These are phyloP conservation scores for Aphidius gifuensis DNA, from an alignment of 1,140 invertebrate genomes.

Conservation along the genomic window DNA sequence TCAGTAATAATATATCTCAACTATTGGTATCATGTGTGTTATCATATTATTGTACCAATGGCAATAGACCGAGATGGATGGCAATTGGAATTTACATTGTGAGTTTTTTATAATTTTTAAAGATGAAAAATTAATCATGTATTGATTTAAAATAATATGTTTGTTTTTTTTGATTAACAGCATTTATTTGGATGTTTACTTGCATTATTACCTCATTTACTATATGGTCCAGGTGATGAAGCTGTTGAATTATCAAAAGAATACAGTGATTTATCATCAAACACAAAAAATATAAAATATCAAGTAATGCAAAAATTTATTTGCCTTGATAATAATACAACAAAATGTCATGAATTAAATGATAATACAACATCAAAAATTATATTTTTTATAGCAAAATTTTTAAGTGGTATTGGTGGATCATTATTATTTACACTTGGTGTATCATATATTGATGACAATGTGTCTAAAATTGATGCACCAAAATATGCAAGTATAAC, in stretches of 20 bases:
- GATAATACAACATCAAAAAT: conserved; percentile 61
- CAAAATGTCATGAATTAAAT: conserved; percentile 57
- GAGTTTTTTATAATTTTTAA: conserved; percentile 27
- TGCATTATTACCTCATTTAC: conserved; percentile 68
- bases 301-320: conserved; percentile 27
- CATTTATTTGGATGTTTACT: conserved; percentile 68
- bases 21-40: conserved; percentile 61
- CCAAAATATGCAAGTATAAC: conserved; percentile 66
- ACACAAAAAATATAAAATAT: conserved; percentile 24
- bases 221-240: conserved; percentile 71
- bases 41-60: conserved; percentile 66
- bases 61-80: conserved; percentile 71
- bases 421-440: conserved; percentile 66
- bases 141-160: conserved; percentile 1
- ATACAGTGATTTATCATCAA: conserved; percentile 49
- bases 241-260: conserved; percentile 65
- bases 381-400: conserved; percentile 63
- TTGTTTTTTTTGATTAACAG: conserved; percentile 27
- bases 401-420: conserved; percentile 66
- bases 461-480: conserved; percentile 68
- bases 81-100: conserved; percentile 67
- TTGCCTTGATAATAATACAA: conserved; percentile 36
- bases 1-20: conserved; percentile 67
- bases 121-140: conserved; percentile 1
- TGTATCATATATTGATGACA: conserved; percentile 71